These are phyloP conservation scores for Hippolais icterina DNA, from an alignment of 2,113 vertebrate genomes.

Conservation along the genomic window DNA sequence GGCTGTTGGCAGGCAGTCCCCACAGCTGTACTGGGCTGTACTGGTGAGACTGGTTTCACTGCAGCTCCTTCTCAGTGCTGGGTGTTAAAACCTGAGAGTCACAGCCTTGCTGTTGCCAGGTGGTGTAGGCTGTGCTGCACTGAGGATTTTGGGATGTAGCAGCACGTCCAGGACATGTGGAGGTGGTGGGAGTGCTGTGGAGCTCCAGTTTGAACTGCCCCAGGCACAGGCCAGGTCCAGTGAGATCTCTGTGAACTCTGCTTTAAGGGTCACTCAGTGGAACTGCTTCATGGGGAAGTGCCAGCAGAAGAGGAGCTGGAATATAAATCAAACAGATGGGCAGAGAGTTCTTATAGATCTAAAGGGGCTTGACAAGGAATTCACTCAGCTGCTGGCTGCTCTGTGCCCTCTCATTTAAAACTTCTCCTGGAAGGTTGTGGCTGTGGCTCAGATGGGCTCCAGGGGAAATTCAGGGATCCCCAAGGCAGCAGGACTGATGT, in stretches of 20 bases:
- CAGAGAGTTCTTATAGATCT: not conserved
- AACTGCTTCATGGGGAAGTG: not conserved
- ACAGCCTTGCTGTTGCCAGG: not conserved
- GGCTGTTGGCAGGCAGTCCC: not conserved
- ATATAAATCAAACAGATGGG: not conserved
- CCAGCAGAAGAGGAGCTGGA: not conserved
- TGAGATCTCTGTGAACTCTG: not conserved
- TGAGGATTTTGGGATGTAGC: fast-evolving
- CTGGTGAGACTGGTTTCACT: not conserved
- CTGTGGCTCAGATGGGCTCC: not conserved
- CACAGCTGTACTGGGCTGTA: not conserved
- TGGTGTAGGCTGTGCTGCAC: not conserved
- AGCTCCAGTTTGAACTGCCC: not conserved
- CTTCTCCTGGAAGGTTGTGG: not conserved
- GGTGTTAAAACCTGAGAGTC: not conserved
- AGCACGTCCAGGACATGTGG: fast-evolving
- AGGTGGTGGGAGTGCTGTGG: not conserved
- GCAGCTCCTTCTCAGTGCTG: not conserved
- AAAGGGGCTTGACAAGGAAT: not conserved
- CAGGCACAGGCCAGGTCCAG: too few species aligned
- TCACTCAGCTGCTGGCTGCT: not conserved
- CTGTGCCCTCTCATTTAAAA: not conserved
- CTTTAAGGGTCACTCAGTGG: not conserved
- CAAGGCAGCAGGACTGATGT: not conserved
- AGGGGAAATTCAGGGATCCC: not conserved